A percentile compares a stretch with the other conserved stretches of the same genome.
Conservation (phyloP, 2,113 vertebrate genomes). For the Ciconia maguari region DNA sequence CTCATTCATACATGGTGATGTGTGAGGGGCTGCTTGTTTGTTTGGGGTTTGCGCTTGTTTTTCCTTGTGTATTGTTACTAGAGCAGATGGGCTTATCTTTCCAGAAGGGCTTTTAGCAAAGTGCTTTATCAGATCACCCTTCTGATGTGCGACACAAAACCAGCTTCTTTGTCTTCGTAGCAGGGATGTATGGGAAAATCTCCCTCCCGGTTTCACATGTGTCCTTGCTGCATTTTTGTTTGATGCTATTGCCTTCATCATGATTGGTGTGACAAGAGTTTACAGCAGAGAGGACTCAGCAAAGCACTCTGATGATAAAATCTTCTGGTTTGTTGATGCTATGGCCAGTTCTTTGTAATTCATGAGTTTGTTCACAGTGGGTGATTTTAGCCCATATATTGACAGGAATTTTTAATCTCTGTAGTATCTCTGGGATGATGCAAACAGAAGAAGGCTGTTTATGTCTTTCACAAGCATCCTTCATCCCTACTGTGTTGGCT, state of each 20-base stretch:
- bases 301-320: slow-evolving; percentile 50
- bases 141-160: background rate
- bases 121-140: slow-evolving; percentile 38
- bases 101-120: slow-evolving; percentile 31
- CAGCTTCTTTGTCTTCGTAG: background rate
- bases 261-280: slow-evolving; percentile 13
- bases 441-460: slow-evolving; percentile 40
- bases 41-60: slow-evolving; percentile 2
- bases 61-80: slow-evolving; percentile 27
- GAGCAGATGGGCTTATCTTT: slow-evolving; percentile 56
- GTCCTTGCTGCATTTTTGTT: slow-evolving; percentile 6
- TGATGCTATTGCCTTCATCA: background rate
- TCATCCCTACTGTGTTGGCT: slow-evolving; percentile 36
- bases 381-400: background rate
- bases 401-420: slow-evolving; percentile 43
- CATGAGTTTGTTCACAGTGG: slow-evolving; percentile 51
- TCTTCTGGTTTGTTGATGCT: slow-evolving; percentile 10
- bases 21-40: slow-evolving; percentile 4
- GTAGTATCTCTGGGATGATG: slow-evolving; percentile 38
- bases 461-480: slow-evolving; percentile 45
- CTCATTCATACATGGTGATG: background rate
- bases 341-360: slow-evolving; percentile 44
- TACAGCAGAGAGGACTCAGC: slow-evolving; percentile 12
- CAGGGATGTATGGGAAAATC: background rate
- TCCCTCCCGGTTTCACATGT: background rate